phyloP scores from a whole-genome alignment of 1,140 invertebrate species.

The Cataglyphis hispanica region DNA sequence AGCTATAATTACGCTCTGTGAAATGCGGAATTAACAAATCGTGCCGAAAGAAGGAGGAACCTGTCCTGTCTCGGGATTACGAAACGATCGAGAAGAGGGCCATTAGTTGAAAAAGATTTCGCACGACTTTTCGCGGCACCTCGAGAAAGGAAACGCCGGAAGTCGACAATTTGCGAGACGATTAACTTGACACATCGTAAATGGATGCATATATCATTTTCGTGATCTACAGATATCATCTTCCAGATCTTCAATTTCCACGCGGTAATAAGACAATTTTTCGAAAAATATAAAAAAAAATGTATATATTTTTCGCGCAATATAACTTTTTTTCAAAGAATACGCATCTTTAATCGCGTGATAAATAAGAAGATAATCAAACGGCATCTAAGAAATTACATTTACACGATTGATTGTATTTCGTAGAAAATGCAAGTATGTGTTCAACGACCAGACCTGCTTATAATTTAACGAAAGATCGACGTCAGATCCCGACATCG shows the following conservation, averaged over 20 bases:
- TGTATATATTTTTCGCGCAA: background rate
- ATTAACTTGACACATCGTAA: slow-evolving; percentile 22
- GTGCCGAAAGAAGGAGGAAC: slow-evolving; percentile 51
- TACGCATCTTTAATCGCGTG: background rate
- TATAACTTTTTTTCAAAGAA: background rate
- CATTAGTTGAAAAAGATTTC: slow-evolving; percentile 49
- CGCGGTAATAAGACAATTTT: slow-evolving; percentile 24
- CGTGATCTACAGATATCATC: no score
- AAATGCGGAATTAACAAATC: slow-evolving; percentile 60
- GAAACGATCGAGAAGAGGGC: slow-evolving; percentile 51
- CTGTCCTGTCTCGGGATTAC: slow-evolving; percentile 38
- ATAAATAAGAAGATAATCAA: background rate
- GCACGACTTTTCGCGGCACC: slow-evolving; percentile 12
- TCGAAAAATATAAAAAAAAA: background rate
- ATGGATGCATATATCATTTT: background rate
- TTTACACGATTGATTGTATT: background rate
- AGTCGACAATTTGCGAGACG: slow-evolving; percentile 39
- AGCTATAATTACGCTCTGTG: slow-evolving; percentile 26
- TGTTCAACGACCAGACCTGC: background rate
- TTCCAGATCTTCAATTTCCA: background rate
- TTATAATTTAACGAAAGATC: slow-evolving; percentile 20
- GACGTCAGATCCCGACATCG: background rate
- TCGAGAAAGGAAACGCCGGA: slow-evolving; percentile 42
- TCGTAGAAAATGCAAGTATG: background rate
- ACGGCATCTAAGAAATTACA: background rate